Evolutionary conservation across 2,113 vertebrate genomes (phyloP), one percentile per base, ranked within the genome.

Genomic region (Leiothrix lutea): DNA sequence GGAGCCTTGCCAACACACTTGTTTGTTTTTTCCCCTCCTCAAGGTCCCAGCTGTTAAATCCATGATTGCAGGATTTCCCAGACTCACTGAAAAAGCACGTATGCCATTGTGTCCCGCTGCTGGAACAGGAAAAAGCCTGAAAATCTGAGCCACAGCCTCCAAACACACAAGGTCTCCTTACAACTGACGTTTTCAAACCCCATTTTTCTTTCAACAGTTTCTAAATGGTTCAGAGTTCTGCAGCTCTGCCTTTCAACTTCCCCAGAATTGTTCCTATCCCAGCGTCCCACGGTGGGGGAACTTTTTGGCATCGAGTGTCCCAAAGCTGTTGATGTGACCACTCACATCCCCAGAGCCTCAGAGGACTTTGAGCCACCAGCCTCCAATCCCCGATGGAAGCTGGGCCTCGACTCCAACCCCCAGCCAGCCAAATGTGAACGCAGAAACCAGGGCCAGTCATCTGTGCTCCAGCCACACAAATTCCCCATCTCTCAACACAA

Each of bases 11-110:
- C 96, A 95, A 25, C 50, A 35, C 83, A 40, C 83, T 88, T 60
- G 75, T 83, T 90, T 88, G 72, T 12, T 90, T 92, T 83, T 71
- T 60, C 58, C 91, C 86, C 89, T 92, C 80, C 83, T 64, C 75
- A 65, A 73, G 64, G 86, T 92, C 86, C 93, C 94, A 94, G 94
- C 93, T 95, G 91, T 69, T 88, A 92, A 86, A 93, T 19, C 38
- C 66, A 86, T 8, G 91, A 90, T 14, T 11, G 89, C 91, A 91
- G 82, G 75, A 95, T 92, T 88, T 88, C 86, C 38, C 67, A 64
- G 71, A 31, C 88, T 72, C 86, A 3, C 85, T 61, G 29, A 25
- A 65, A 92, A 79, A 79, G 85, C 91, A 85, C 29, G 13, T 64
- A 51, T 35, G 20, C 84, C 31, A 44, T 73, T 44, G 57, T 35